Evolutionary conservation across 1,140 invertebrate species (phyloP).

Genomic region (Bicyclus anynana): DNA sequence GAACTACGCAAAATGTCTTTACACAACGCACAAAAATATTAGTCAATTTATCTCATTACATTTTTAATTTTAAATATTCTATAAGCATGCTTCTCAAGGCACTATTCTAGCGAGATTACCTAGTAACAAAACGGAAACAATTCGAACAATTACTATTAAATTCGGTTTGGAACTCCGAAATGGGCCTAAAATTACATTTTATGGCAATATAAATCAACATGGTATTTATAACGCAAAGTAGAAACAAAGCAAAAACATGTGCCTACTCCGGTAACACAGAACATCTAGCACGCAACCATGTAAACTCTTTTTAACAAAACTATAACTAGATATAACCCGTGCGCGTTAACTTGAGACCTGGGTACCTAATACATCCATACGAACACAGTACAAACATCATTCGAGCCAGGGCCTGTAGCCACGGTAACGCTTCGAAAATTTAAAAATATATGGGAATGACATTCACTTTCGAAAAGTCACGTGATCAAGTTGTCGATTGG

Average conservation of each 20-base stretch:
- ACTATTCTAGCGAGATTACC: constrained; percentile 72
- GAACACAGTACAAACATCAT: too few relatives aligned
- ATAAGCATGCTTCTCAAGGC: constrained; percentile 75
- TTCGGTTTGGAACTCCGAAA: constrained; percentile 69
- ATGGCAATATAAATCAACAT: constrained; percentile 55
- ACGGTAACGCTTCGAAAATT: too few relatives aligned
- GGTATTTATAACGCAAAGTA: constrained; percentile 39
- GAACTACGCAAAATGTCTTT: constrained; percentile 40
- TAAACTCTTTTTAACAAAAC: constrained; percentile 32
- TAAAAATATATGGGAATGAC: too few relatives aligned
- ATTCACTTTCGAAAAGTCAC: too few relatives aligned
- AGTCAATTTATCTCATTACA: constrained; percentile 44
- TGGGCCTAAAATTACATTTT: constrained; percentile 67
- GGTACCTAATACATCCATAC: too few relatives aligned
- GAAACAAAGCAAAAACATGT: constrained; percentile 20
- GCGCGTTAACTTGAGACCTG: too few relatives aligned
- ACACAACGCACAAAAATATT: constrained; percentile 67
- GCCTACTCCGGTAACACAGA: constrained; percentile 27
- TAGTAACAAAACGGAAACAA: constrained; percentile 52
- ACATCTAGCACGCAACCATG: constrained; percentile 36
- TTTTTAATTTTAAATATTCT: constrained; percentile 39
- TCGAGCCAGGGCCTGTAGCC: too few relatives aligned
- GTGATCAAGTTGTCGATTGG: too few relatives aligned
- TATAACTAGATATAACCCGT: too few relatives aligned
- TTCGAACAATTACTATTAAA: constrained; percentile 61